These are phyloP conservation scores for Cyprinella venusta DNA, from an alignment of 2,797 vertebrate genomes.

Conservation along the genomic window DNA sequence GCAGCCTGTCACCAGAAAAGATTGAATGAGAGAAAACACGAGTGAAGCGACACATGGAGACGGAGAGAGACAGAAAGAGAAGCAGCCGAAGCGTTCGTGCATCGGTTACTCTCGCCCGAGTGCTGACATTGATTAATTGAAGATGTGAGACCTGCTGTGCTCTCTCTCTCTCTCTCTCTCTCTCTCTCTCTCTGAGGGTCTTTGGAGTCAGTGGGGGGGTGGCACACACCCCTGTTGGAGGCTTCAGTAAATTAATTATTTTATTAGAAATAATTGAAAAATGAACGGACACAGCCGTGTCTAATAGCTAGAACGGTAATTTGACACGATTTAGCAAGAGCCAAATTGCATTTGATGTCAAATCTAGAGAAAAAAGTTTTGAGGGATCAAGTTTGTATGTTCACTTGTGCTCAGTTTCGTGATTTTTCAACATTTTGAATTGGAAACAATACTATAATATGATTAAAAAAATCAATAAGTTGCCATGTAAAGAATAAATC, in stretches of 20 bases:
- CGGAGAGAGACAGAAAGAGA: slow-evolving; percentile 6
- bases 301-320: neutral
- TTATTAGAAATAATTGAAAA: slow-evolving; percentile 18
- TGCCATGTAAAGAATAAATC: neutral
- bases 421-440: neutral
- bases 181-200: neutral
- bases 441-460: neutral
- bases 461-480: neutral
- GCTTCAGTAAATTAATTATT: neutral
- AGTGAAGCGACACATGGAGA: slow-evolving; percentile 8
- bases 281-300: neutral
- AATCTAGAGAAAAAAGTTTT: neutral
- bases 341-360: neutral
- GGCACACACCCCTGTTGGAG: neutral
- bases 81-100: neutral
- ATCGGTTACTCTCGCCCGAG: slow-evolving; percentile 19
- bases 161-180: slow-evolving; percentile 2
- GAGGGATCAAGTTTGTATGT: neutral
- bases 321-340: neutral
- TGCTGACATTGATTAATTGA: slow-evolving; percentile 49
- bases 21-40: slow-evolving; percentile 25
- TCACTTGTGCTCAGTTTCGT: neutral
- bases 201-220: neutral
- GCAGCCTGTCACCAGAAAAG: neutral
- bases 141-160: slow-evolving; percentile 29